Base-by-base conservation (phyloP, 2,888 invertebrate genomes). In the Volucella zonaria region DNA sequence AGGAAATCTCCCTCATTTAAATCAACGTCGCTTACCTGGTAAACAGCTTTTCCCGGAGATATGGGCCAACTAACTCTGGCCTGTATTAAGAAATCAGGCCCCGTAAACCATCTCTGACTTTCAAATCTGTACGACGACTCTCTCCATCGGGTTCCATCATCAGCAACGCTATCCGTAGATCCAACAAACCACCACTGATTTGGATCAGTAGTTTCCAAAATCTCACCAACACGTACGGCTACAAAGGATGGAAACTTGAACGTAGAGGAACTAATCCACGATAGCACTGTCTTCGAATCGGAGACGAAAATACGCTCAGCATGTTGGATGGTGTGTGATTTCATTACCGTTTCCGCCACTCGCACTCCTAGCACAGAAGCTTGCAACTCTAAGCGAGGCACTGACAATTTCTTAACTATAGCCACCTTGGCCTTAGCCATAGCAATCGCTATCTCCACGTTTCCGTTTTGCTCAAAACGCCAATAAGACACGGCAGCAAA, bases 401-500 rank as follows among this genome's bases (percentile, higher is more conserved):
- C 68, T 0, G 66, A 66, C 0, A 52, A 14, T 14, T 31, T 78
- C 51, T 78, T 78, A 2, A 78, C 49, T 14, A 64, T 70, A 45
- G 76, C 76, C 18, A 61, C 59, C 23, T 51, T 71, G 1, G 51
- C 58, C 23, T 61, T 74, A 15, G 49, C 71, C 59, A 76, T 76
- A 1, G 51, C 67, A 2, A 66, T 15, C 14, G 40, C 54, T 0
- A 67, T 40, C 14, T 61, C 61, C 14, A 64, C 78, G 9, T n/a
- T 11, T 2, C 49, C 58, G 14, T 76, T 56, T 3, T 43, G 11
- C 15, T 77, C 77, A 1, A 23, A 70, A 18, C 64, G 61, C 38
- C 58, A 59, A 58, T 73, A 79, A 11, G 40, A 49, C 23, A 67
- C 73, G 3, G 79, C 73, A 31, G 79, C 47, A 9, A 71, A 71